These are phyloP conservation scores for Heterocephalus glaber DNA, from an alignment of 2,113 vertebrate species.

Conservation along the genomic window DNA sequence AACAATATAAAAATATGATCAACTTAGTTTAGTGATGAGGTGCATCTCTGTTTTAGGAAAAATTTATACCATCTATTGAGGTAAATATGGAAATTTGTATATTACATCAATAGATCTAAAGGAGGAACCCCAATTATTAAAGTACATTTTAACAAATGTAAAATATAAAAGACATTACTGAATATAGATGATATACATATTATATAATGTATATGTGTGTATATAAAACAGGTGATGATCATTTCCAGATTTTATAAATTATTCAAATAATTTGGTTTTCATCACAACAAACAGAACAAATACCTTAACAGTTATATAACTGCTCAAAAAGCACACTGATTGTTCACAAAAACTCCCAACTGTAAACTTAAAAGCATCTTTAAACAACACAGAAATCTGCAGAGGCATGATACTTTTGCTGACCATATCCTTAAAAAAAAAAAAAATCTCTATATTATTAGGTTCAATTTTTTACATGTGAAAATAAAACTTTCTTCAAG, in stretches of 20 bases:
- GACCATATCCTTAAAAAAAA: constrained; percentile 72
- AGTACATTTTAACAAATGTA: constrained; percentile 65
- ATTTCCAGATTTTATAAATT: constrained; percentile 76
- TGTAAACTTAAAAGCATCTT: constrained; percentile 77
- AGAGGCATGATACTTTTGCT: constrained; percentile 77
- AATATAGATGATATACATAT: constrained; percentile 58
- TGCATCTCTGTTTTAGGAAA: constrained; percentile 58
- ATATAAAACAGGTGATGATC: constrained; percentile 63
- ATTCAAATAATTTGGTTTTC: constrained; percentile 77
- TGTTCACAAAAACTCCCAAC: constrained; percentile 70
- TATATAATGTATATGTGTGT: constrained; percentile 60
- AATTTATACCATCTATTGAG: constrained; percentile 62
- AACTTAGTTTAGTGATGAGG: constrained; percentile 53
- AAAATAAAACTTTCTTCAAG: constrained; percentile 72
- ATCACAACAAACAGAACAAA: constrained; percentile 76
- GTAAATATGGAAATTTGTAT: constrained; percentile 35
- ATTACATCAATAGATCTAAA: constrained; percentile 1
- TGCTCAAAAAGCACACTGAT: constrained; percentile 77
- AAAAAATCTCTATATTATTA: constrained; percentile 54
- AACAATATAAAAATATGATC: constrained; percentile 52
- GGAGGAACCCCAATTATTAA: constrained; percentile 42
- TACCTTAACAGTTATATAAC: constrained; percentile 70
- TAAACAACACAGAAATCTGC: constrained; percentile 76
- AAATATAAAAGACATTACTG: constrained; percentile 50
- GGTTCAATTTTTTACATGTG: constrained; percentile 70